Evolutionary conservation across 2,888 invertebrate species (phyloP).

Genomic region (Bellardia pandia): DNA sequence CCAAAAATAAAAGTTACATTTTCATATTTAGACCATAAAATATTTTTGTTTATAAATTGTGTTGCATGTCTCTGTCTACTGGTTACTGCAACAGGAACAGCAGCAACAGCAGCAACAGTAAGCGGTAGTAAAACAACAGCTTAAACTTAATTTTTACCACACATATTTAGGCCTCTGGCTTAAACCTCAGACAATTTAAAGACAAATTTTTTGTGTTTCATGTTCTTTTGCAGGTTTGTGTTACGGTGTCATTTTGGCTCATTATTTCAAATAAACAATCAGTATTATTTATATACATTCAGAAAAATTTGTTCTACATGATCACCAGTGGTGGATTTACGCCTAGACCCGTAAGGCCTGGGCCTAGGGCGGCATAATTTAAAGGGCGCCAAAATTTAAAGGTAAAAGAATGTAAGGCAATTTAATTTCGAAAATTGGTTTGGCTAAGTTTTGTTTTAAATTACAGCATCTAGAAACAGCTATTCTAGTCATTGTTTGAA

Average conservation of each 20-base stretch:
- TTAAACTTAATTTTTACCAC: constrained; percentile 34
- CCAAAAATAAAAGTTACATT: constrained; percentile 1
- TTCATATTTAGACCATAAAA: neutral
- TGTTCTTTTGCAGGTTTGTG: neutral
- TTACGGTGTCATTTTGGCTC: constrained; percentile 42
- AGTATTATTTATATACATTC: too few relatives aligned
- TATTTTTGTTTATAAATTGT: neutral
- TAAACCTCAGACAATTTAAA: constrained; percentile 1
- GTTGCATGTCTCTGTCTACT: neutral
- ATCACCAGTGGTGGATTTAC: too few relatives aligned
- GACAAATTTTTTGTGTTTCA: constrained; percentile 8
- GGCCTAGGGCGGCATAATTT: too few relatives aligned
- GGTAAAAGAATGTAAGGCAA: too few relatives aligned
- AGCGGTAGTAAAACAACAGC: neutral
- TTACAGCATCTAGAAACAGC: too few relatives aligned
- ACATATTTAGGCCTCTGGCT: constrained; percentile 50
- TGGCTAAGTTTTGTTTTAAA: too few relatives aligned
- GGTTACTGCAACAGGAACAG: neutral
- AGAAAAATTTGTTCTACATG: too few relatives aligned
- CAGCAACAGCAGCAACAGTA: constrained; percentile 5
- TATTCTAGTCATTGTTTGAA: too few relatives aligned
- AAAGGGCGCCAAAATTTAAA: too few relatives aligned
- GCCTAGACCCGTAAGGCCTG: too few relatives aligned
- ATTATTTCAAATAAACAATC: neutral
- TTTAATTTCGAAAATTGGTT: too few relatives aligned